A percentile compares a stretch with the other conserved stretches of the same genome.
These are phyloP conservation scores for Rhadina sibilatrix DNA, from an alignment of 2,113 vertebrate genomes.

Conservation along the genomic window DNA sequence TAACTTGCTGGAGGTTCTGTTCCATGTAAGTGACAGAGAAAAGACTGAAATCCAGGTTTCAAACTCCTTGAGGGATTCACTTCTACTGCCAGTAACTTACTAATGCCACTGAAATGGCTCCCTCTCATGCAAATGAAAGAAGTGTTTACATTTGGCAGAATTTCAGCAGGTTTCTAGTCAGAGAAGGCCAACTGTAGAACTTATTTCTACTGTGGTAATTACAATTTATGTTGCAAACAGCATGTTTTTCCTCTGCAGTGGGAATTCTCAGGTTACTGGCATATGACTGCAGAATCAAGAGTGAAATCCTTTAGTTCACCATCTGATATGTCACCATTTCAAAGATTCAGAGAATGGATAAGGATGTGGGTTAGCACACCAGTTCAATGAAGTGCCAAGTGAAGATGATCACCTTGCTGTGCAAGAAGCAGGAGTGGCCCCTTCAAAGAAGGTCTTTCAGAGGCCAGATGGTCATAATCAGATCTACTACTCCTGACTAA, in stretches of 20 bases:
- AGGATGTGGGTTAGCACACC: not conserved
- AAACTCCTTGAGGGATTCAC: not conserved
- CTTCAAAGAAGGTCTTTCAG: not conserved
- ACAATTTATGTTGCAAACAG: not conserved
- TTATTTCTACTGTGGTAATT: not conserved
- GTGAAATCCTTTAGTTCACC: not conserved
- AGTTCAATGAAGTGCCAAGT: not conserved
- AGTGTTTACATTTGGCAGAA: not conserved
- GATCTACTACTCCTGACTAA: not conserved
- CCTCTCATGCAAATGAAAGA: not conserved
- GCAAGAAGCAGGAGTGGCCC: not conserved
- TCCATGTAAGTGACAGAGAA: not conserved
- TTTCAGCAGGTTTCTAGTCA: not conserved
- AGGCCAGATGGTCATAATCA: not conserved
- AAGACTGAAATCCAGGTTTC: not conserved
- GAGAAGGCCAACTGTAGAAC: not conserved
- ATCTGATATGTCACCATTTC: not conserved
- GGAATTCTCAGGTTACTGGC: not conserved
- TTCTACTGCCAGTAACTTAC: not conserved
- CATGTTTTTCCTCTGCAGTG: not conserved
- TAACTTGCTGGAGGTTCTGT: not conserved
- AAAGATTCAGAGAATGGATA: not conserved
- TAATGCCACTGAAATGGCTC: not conserved
- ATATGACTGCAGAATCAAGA: not conserved
- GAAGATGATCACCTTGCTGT: not conserved